Conservation (phyloP, 2,113 vertebrate species). For the Etheostoma spectabile region DNA sequence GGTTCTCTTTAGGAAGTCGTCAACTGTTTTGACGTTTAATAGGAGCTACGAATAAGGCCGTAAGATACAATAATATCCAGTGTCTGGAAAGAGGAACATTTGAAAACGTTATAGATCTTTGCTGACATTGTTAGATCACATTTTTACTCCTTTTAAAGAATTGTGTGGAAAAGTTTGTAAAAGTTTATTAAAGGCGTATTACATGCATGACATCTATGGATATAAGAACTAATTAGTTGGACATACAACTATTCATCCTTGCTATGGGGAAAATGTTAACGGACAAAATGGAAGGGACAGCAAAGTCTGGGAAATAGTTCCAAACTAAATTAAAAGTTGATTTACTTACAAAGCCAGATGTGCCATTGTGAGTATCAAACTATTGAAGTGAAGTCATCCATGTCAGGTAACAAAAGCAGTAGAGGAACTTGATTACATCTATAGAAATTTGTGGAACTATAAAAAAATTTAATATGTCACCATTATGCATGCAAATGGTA, state of each 20-base stretch:
- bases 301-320: not conserved
- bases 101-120: conserved; percentile 13
- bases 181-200: conserved; percentile 23
- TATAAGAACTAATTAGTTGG: not conserved
- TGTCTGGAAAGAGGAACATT: conserved; percentile 45
- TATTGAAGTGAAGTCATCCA: not conserved
- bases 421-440: not conserved
- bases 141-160: conserved; percentile 13
- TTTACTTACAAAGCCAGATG: not conserved
- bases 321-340: not conserved
- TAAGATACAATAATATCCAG: conserved; percentile 73
- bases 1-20: conserved; percentile 81
- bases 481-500: conserved; percentile 13
- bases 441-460: not conserved
- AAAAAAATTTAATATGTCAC: not conserved
- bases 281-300: not conserved
- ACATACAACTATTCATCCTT: not conserved
- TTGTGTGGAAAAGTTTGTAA: conserved; percentile 44
- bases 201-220: not conserved
- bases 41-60: conserved; percentile 74
- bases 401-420: not conserved
- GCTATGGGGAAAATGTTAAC: not conserved
- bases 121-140: conserved; percentile 2
- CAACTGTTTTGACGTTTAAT: conserved; percentile 80
- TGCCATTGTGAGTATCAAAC: not conserved